phyloP scores from a whole-genome alignment of 2,113 vertebrate species.

The Meles meles region DNA sequence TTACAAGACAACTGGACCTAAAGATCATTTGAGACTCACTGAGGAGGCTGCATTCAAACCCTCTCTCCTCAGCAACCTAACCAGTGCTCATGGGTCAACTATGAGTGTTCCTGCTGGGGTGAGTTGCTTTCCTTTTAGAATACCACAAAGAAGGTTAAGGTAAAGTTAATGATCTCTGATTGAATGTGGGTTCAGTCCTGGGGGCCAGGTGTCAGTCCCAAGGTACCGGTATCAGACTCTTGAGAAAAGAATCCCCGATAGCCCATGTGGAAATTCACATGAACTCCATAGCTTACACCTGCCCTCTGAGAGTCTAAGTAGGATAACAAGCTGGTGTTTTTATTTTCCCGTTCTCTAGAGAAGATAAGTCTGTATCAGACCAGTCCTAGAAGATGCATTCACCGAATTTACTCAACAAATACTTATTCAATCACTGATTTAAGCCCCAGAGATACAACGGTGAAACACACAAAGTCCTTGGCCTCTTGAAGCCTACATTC shows the following conservation, averaged over 20 bases:
- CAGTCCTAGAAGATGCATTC: not conserved
- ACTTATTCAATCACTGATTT: not conserved
- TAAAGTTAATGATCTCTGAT: not conserved
- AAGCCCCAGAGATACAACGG: not conserved
- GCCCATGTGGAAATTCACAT: not conserved
- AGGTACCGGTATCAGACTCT: not conserved
- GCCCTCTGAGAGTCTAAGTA: not conserved
- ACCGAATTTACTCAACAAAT: not conserved
- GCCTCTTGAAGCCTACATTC: not conserved
- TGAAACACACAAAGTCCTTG: not conserved
- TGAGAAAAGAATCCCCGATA: not conserved
- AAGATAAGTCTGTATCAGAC: not conserved
- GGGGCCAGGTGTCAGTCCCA: not conserved
- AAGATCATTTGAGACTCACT: not conserved
- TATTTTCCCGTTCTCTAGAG: not conserved
- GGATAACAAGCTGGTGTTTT: not conserved
- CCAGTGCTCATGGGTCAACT: not conserved
- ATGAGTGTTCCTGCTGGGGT: not conserved
- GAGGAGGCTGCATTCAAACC: not conserved
- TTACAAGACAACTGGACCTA: not conserved
- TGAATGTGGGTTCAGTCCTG: not conserved
- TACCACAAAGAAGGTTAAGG: not conserved
- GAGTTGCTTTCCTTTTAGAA: not conserved
- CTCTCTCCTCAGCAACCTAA: not conserved
- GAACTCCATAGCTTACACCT: not conserved